phyloP scores from a whole-genome alignment of 2,888 invertebrate species.

The Dicranocentrus wangi region DNA sequence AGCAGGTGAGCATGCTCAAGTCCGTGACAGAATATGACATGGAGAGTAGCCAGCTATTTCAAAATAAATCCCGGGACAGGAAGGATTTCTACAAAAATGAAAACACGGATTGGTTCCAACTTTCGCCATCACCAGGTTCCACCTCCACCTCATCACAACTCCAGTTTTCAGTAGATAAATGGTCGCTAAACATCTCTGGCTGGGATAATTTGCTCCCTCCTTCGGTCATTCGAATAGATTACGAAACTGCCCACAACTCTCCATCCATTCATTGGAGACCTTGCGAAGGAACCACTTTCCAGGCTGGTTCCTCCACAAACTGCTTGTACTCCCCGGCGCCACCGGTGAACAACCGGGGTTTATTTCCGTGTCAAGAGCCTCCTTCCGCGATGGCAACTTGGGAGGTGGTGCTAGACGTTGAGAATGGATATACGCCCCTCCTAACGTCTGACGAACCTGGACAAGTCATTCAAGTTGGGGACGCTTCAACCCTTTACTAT shows the following conservation, averaged over 20 bases:
- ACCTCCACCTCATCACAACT: conserved; percentile 31
- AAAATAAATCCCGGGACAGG: conserved; percentile 9
- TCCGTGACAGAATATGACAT: conserved; percentile 9
- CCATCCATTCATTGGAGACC: conserved; percentile 72
- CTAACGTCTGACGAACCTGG: conserved; percentile 58
- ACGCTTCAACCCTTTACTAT: conserved; percentile 63
- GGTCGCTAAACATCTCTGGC: conserved; percentile 71
- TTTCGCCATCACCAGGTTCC: neutral
- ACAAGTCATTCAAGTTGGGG: conserved; percentile 12
- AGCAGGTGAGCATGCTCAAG: conserved; percentile 45
- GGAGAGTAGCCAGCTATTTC: neutral
- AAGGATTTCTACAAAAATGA: conserved; percentile 40
- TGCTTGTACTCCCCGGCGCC: conserved; percentile 75
- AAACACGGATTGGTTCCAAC: conserved; percentile 21
- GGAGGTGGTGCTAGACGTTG: conserved; percentile 74
- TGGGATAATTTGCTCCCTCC: conserved; percentile 59
- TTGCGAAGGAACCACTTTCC: conserved; percentile 24
- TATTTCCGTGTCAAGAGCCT: conserved; percentile 76
- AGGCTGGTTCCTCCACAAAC: conserved; percentile 38
- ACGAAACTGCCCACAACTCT: conserved; percentile 67
- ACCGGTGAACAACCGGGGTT: conserved; percentile 76
- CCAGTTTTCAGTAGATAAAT: conserved; percentile 68
- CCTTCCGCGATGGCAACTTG: conserved; percentile 76
- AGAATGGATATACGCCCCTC: conserved; percentile 40
- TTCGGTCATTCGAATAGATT: conserved; percentile 71